Evolutionary conservation across 2,888 invertebrate species (phyloP).

Genomic region (Nipponacmea schrenckii): DNA sequence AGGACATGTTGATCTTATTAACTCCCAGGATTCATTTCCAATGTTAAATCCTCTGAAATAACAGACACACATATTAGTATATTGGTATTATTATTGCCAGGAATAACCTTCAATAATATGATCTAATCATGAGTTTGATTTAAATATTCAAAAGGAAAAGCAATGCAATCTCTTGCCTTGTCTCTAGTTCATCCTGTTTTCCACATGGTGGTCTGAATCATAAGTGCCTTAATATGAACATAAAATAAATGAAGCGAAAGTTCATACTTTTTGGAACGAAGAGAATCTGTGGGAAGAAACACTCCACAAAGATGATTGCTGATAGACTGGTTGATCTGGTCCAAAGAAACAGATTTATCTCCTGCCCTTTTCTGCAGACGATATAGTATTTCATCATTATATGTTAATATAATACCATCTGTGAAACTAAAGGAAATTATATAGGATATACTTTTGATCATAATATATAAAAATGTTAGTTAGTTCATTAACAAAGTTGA

Average conservation of each 20-base stretch:
- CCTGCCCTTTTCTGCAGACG: constrained; percentile 38
- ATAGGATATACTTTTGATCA: not conserved
- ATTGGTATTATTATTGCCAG: too few relatives aligned
- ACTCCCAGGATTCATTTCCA: constrained; percentile 64
- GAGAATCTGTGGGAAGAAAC: constrained; percentile 59
- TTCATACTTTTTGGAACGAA: constrained; percentile 48
- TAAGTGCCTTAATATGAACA: too few relatives aligned
- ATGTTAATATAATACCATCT: constrained; percentile 57
- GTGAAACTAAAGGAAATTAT: constrained; percentile 40
- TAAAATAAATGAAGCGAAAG: too few relatives aligned
- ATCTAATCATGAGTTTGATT: too few relatives aligned
- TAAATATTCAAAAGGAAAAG: too few relatives aligned
- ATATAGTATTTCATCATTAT: constrained; percentile 58
- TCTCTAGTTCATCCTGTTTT: too few relatives aligned
- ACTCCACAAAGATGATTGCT: constrained; percentile 56
- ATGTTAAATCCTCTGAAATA: constrained; percentile 46
- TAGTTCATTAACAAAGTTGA: not conserved
- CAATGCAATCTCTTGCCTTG: too few relatives aligned
- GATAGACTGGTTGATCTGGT: constrained; percentile 56
- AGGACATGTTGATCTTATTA: constrained; percentile 57
- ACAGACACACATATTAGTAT: not conserved
- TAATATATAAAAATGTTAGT: not conserved
- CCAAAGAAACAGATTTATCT: constrained; percentile 40
- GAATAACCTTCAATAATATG: too few relatives aligned
- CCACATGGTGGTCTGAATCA: too few relatives aligned